Percentiles rank a stretch among this genome's conserved stretches.
phyloP scores from a whole-genome alignment of 1,140 invertebrate species.

The Andrena cerasifolii region DNA sequence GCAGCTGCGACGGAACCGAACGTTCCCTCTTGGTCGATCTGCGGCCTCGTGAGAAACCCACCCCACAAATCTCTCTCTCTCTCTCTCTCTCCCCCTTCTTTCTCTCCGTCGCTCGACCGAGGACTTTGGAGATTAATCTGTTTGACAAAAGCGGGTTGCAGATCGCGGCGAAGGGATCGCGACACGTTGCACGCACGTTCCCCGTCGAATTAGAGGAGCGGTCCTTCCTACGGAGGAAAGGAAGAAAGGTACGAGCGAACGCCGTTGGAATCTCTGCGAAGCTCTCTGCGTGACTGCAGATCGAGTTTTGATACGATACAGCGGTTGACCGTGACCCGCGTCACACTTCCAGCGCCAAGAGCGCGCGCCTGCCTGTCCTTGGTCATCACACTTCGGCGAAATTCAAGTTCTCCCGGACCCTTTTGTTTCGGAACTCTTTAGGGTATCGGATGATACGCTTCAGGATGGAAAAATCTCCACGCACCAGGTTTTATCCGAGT shows the following conservation, averaged over 20 bases:
- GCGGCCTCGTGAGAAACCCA: constrained; percentile 18
- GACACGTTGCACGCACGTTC: background rate
- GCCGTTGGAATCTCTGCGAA: constrained; percentile 35
- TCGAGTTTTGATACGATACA: constrained; percentile 55
- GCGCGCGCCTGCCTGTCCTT: background rate
- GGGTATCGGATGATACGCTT: too few relatives aligned
- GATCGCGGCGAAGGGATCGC: background rate
- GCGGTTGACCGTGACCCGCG: constrained; percentile 65
- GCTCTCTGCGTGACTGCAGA: constrained; percentile 40
- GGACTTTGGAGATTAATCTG: constrained; percentile 46
- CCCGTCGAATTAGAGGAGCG: constrained; percentile 44
- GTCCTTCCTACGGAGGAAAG: constrained; percentile 8
- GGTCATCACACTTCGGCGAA: constrained; percentile 3
- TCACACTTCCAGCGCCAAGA: constrained; percentile 41
- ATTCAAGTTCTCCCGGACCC: background rate
- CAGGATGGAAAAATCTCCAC: too few relatives aligned
- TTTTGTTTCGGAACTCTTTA: too few relatives aligned
- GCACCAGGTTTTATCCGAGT: too few relatives aligned
- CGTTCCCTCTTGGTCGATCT: background rate
- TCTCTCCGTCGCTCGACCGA: background rate
- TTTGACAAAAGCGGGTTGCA: constrained; percentile 53
- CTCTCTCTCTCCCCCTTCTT: background rate
- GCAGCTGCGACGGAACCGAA: constrained; percentile 47
- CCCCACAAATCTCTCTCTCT: constrained; percentile 36
- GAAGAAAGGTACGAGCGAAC: constrained; percentile 24